Evolutionary conservation across 2,888 invertebrate species (phyloP), one percentile per base, ranked within the genome.

Genomic region (Glyphotaelius pellucidus): DNA sequence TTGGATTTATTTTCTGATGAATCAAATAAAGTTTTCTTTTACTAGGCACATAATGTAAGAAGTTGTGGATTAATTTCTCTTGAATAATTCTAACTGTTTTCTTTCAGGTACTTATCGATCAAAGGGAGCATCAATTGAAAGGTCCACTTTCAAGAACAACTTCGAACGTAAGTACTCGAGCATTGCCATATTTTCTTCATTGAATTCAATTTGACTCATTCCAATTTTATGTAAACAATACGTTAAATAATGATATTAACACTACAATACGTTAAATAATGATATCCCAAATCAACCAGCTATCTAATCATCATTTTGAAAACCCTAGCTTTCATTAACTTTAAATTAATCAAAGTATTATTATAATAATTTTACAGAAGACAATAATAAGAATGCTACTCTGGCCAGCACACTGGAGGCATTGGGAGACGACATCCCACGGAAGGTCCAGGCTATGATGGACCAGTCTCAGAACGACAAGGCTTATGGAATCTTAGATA

Each of bases 61-160:
- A 4, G 67, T 67, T 67, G 67, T 67, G 52, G 1, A 67, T 25
- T 0, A 67, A n/a, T 67, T 67, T 67, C 25, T 67, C 9, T 25
- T 67, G 11, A 83, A 38, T 83, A 38, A 47, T 14, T 42, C 32
- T 87, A 67, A 12, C 12, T 87, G 15, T 12, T 19, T 85, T 38
- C n/a, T 90, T 90, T 90, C 67, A 85, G 90, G 85, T 35, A 47
- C 79, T 93, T 96, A 95, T 93, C 95, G 95, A 93, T 95, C 96
- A 42, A 96, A 96, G 94, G 95, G 95, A 86, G 95, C 95, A 80
- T 96, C 96, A 2, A 96, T 96, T 92, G 96, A 96, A 94, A 94
- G 96, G 92, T 96, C 96, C 0, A 96, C 96, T 92, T 96, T 96
- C 93, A 96, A 95, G 32, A 47, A 38, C 14, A 84, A 79, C 19